A percentile compares a stretch with the other conserved stretches of the same genome.
phyloP scores from a whole-genome alignment of 2,113 vertebrate species.

The Parus major region DNA sequence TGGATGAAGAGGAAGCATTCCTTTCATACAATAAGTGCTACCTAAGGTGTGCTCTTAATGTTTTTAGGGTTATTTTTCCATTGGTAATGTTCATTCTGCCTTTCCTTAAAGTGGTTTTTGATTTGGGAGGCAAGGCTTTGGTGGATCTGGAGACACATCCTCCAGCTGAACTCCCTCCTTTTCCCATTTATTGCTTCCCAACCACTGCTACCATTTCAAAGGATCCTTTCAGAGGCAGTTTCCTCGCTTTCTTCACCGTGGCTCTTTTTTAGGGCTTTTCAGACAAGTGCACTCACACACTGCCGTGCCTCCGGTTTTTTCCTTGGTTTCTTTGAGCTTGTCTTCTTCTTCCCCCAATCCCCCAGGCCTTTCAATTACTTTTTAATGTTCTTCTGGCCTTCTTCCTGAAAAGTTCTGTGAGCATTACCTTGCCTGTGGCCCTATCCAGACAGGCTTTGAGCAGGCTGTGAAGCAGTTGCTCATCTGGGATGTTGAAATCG shows the following conservation, averaged over 20 bases:
- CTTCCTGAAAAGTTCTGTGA: constrained; percentile 12
- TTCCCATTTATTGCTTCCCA: neutral
- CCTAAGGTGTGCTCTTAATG: neutral
- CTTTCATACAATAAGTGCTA: neutral
- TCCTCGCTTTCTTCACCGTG: constrained; percentile 7
- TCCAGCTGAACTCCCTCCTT: neutral
- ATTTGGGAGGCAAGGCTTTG: neutral
- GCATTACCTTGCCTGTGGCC: constrained; percentile 16
- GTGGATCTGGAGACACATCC: neutral
- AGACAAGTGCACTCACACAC: neutral
- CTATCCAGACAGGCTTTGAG: neutral
- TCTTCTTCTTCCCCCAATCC: neutral
- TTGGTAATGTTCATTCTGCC: neutral
- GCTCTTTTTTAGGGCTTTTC: constrained; percentile 16
- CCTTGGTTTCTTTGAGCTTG: constrained; percentile 32
- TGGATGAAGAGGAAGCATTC: neutral
- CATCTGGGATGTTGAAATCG: neutral
- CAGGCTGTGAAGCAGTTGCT: neutral
- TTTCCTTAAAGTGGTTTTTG: neutral
- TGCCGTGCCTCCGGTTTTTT: constrained; percentile 1
- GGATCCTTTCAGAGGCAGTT: constrained; percentile 21
- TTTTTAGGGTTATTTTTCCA: neutral
- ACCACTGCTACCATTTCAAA: neutral
- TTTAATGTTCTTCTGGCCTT: constrained; percentile 39
- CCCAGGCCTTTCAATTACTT: constrained; percentile 39